Evolutionary conservation across 37 sponge, comb jelly and placozoan species (phyloP).

Genomic region (Diacarnus erythraeanus): DNA sequence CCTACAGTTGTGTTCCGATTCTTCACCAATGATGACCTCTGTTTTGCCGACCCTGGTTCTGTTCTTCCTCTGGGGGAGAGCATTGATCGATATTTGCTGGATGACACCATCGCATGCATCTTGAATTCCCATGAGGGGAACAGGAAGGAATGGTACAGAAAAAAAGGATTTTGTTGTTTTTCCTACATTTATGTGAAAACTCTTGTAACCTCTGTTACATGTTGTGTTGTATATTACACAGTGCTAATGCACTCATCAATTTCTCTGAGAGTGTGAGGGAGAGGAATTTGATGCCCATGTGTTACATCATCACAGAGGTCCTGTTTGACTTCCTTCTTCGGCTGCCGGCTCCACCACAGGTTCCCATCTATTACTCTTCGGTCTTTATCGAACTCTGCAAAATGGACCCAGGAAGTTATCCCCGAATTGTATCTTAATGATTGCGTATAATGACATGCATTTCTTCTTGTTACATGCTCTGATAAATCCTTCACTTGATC

Average conservation of each 20-base stretch:
- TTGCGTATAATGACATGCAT: background rate
- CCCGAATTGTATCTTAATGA: conserved; percentile 63
- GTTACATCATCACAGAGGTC: conserved; percentile 58
- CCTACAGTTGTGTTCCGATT: conserved; percentile 80
- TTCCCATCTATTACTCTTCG: conserved; percentile 77
- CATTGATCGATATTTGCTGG: conserved; percentile 84
- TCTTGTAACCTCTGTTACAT: background rate
- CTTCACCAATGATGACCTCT: conserved; percentile 67
- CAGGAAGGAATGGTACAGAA: conserved; percentile 80
- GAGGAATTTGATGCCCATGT: conserved; percentile 4
- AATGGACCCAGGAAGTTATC: conserved; percentile 59
- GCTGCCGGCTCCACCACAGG: conserved; percentile 77
- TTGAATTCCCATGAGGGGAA: conserved; percentile 53
- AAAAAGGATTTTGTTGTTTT: background rate
- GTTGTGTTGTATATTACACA: too few species aligned
- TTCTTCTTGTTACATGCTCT: background rate
- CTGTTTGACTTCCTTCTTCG: conserved; percentile 73
- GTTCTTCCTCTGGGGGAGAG: conserved; percentile 69
- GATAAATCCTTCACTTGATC: background rate
- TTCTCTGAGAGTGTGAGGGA: conserved; percentile 23
- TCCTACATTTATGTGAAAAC: background rate
- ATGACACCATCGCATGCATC: conserved; percentile 65
- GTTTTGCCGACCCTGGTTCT: conserved; percentile 23
- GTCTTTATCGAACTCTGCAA: conserved; percentile 87
- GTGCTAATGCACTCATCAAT: conserved; percentile 25